Conservation (phyloP, 2,113 vertebrate species). For the Harpagus bidentatus region DNA sequence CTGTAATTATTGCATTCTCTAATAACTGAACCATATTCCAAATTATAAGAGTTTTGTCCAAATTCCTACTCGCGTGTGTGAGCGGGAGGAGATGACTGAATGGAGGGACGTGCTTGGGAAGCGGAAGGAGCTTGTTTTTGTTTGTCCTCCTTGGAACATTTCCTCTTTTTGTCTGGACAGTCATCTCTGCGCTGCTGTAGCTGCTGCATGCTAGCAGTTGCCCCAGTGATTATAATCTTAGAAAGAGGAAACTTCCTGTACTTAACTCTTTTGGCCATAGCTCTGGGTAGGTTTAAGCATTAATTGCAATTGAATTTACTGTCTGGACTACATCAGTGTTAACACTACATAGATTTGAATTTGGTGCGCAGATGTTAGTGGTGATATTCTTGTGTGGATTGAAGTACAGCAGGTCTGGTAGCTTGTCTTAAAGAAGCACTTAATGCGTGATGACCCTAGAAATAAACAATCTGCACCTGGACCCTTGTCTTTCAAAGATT, state of each 20-base stretch:
- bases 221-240: not conserved
- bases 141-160: not conserved
- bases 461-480: not conserved
- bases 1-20: not conserved
- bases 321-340: not conserved
- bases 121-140: not conserved
- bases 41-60: not conserved
- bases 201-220: not conserved
- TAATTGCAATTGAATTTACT: not conserved
- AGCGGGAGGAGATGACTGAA: not conserved
- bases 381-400: not conserved
- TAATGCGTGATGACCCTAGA: not conserved
- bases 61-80: not conserved
- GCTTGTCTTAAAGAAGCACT: not conserved
- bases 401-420: not conserved
- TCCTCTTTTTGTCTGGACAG: not conserved
- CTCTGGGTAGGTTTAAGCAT: not conserved
- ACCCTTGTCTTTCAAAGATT: not conserved
- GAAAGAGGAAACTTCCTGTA: not conserved
- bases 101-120: fast-evolving
- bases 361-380: not conserved
- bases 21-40: not conserved
- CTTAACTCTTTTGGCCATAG: not conserved
- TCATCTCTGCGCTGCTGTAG: not conserved
- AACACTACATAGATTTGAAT: not conserved